phyloP scores from a whole-genome alignment of 2,797 vertebrate genomes.

The Pteropus rufus region DNA sequence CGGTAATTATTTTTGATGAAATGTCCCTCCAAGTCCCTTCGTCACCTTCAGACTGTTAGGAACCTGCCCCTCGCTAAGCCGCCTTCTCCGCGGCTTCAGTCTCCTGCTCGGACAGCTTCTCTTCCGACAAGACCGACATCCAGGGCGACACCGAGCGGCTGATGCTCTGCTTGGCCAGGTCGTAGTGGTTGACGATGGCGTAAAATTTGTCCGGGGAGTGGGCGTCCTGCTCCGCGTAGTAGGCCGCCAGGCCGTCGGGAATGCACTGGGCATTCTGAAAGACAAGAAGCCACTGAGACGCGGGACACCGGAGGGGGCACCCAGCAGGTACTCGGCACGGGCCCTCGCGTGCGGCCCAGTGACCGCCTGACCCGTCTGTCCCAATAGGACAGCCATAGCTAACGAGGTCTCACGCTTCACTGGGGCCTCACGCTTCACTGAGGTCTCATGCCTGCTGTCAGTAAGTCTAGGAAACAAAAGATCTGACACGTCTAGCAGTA shows the following conservation, averaged over 20 bases:
- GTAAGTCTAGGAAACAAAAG: too few relatives aligned
- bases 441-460: too few relatives aligned
- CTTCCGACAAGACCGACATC: slow-evolving; percentile 96
- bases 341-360: not conserved
- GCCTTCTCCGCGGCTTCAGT: slow-evolving; percentile 93
- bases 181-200: slow-evolving; percentile 96
- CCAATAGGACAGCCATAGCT: fast-evolving
- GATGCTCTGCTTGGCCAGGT: slow-evolving; percentile 95
- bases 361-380: fast-evolving
- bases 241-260: slow-evolving; percentile 92
- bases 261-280: slow-evolving; percentile 94
- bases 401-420: too few relatives aligned
- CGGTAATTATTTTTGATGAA: slow-evolving; percentile 79
- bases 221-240: slow-evolving; percentile 92
- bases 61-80: slow-evolving; percentile 83
- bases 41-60: slow-evolving; percentile 75
- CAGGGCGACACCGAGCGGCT: slow-evolving; percentile 94
- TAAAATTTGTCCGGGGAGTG: slow-evolving; percentile 92
- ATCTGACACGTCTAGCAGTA: too few relatives aligned
- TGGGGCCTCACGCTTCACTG: too few relatives aligned
- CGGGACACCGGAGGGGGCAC: fast-evolving
- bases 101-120: slow-evolving; percentile 96
- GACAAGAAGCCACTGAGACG: not conserved
- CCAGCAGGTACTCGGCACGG: not conserved
- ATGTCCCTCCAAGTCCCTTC: slow-evolving; percentile 83